Evolutionary conservation across 2,797 vertebrate species (phyloP).

Genomic region (Clarias fuscus): DNA sequence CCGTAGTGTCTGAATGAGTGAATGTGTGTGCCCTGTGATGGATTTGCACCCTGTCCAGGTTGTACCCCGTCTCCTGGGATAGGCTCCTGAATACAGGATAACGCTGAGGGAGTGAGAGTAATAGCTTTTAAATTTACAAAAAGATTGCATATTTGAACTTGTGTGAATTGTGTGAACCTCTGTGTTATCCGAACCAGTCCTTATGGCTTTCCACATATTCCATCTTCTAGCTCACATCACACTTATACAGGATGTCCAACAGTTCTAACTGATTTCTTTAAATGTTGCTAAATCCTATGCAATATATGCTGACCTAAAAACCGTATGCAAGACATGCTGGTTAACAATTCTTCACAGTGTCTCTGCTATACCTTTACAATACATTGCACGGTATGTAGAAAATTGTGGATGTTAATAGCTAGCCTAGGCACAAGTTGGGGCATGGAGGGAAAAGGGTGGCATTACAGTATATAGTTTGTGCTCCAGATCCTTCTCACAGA

Average conservation of each 20-base stretch:
- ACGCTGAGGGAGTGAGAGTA: too few species aligned
- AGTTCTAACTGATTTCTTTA: not conserved
- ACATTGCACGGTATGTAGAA: not conserved
- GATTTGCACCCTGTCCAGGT: too few species aligned
- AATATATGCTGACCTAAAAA: conserved; percentile 37
- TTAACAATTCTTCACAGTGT: conserved; percentile 26
- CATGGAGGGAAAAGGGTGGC: too few species aligned
- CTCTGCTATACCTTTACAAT: not conserved
- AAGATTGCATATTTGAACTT: not conserved
- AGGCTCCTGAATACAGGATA: too few species aligned
- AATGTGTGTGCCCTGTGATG: too few species aligned
- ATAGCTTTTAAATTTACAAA: not conserved
- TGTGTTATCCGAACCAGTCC: not conserved
- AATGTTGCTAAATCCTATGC: not conserved
- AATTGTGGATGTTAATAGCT: not conserved
- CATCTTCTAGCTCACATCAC: not conserved
- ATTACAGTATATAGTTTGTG: not conserved
- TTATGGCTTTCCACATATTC: not conserved
- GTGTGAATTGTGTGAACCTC: not conserved
- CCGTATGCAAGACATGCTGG: conserved; percentile 1
- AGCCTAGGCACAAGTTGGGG: not conserved
- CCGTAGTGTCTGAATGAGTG: too few species aligned
- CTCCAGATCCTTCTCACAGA: not conserved
- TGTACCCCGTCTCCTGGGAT: too few species aligned
- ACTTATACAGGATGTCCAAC: not conserved